These are phyloP conservation scores for Rhopalosiphum padi DNA, from an alignment of 1,140 invertebrate genomes.

Conservation along the genomic window DNA sequence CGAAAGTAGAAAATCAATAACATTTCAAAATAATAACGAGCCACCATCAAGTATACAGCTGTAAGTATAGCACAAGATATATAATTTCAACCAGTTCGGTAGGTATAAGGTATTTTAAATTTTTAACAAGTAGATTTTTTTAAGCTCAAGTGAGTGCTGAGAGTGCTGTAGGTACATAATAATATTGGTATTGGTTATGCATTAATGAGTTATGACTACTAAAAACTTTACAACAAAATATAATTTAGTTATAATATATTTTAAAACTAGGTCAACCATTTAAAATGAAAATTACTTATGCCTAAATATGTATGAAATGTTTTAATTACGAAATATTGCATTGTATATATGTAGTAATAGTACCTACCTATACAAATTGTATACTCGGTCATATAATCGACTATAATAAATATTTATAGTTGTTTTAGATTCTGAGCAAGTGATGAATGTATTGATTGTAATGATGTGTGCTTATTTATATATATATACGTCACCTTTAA, in stretches of 20 bases:
- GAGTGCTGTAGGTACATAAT: neutral
- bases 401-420: slow-evolving; percentile 19
- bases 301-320: neutral
- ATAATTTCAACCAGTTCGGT: neutral
- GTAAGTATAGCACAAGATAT: slow-evolving; percentile 9
- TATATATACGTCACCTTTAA: neutral
- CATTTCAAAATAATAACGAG: neutral
- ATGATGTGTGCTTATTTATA: no score
- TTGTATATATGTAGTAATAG: neutral
- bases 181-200: neutral
- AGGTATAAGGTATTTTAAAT: neutral
- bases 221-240: neutral
- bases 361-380: neutral
- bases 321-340: neutral
- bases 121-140: neutral
- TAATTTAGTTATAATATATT: slow-evolving; percentile 6
- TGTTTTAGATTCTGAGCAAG: neutral
- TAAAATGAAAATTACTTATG: slow-evolving; percentile 24
- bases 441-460: neutral
- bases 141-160: neutral
- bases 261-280: slow-evolving; percentile 13
- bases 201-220: neutral
- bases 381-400: neutral
- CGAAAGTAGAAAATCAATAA: neutral
- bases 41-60: neutral